Base-by-base conservation (phyloP, 2,797 vertebrate genomes). In the Cossypha heuglini region DNA sequence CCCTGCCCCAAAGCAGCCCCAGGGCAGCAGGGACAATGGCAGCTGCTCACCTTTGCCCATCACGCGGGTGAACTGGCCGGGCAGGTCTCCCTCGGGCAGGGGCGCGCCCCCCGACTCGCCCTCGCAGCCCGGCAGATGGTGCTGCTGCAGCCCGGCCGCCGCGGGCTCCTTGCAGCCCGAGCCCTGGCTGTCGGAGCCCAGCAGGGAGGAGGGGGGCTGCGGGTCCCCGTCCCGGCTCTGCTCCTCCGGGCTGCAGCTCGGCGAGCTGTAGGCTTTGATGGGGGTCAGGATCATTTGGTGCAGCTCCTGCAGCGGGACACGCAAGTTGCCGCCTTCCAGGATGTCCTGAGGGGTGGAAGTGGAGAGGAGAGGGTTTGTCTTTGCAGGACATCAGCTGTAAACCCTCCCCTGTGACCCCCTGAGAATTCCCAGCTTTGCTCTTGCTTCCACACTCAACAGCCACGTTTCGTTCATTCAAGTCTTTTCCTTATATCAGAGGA, bases 251-350 rank as follows among this genome's bases (percentile, higher is more conserved):
- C 97, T 98, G 3, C 95, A 42, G 64, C 54, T 97, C 4, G 98
- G 98, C 63, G 97, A 97, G 96, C 43, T 45, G 43, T 98, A 99
- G 9, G 98, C 98, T 97, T 99, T 99, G 97, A 99, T 99, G 33
- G 99, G 99, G 2, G 99, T 99, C 96, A 99, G 98, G 97, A 99
- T 99, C 98, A 99, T 99, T 98, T 99, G 99, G 95, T 99, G 99
- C 31, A 99, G 99, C 71, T 99, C 99, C 97, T 99, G 99, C 86
- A 99, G 98, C 0, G 99, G 99, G 66, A 97, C 94, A 4, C 99
- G 99, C 67, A 99, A 98, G 91, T 98, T 99, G 83, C 99, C 98
- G 9, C 99, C 99, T 95, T 99, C 99, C 90, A 99, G 98, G 94
- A 99, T 98, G 82, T 99, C 99, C 99, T 99, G 95, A 0, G 31